A percentile compares a stretch with the other conserved stretches of the same genome.
Evolutionary conservation across 2,888 invertebrate genomes (phyloP).

Genomic region (Orthosia incerta): DNA sequence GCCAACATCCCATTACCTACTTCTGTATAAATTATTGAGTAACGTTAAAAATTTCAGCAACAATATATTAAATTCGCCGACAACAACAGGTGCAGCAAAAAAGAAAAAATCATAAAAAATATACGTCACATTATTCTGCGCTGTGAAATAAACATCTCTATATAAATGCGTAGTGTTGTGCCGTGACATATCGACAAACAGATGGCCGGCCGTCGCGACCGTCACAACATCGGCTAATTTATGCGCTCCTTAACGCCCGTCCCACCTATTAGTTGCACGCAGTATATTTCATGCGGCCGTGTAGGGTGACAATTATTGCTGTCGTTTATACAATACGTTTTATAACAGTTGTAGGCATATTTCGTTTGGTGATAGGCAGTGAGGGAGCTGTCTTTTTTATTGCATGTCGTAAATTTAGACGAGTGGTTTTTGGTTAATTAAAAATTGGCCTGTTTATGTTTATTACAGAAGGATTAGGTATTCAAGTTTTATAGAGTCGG

Average conservation of each 20-base stretch:
- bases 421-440: constrained; percentile 56
- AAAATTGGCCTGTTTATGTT: constrained; percentile 54
- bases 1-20: constrained; percentile 51
- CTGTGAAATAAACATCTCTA: constrained; percentile 74
- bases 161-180: constrained; percentile 78
- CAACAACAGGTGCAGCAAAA: constrained; percentile 61
- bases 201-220: constrained; percentile 85
- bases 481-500: constrained; percentile 16
- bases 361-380: constrained; percentile 56
- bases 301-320: constrained; percentile 79
- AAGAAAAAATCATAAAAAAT: constrained; percentile 62
- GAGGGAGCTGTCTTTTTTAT: constrained; percentile 56
- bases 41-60: constrained; percentile 45
- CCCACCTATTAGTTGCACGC: constrained; percentile 90
- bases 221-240: constrained; percentile 90
- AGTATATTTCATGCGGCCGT: constrained; percentile 84
- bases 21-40: constrained; percentile 58
- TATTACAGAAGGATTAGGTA: constrained; percentile 30
- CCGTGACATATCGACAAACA: constrained; percentile 90
- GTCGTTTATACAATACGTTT: constrained; percentile 68
- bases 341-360: constrained; percentile 65
- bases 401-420: constrained; percentile 44
- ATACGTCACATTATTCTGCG: constrained; percentile 60
- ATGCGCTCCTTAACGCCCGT: constrained; percentile 90
- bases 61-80: constrained; percentile 60